Conservation (phyloP, 1,140 invertebrate genomes). For the Brachionus rotundiformis region DNA sequence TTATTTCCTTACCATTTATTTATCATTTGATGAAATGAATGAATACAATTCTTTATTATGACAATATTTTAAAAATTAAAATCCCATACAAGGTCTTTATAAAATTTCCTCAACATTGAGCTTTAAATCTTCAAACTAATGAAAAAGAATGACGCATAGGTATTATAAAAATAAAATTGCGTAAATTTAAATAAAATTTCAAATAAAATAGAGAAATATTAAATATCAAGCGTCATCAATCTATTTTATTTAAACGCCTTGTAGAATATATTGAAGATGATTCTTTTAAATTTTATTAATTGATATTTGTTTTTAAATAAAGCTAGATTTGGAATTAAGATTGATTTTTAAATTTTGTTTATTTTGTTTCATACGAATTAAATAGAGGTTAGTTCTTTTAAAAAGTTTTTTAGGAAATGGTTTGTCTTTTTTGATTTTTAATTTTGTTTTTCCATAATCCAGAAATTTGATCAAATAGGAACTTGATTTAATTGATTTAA, state of each 20-base stretch:
- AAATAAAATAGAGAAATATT: slow-evolving; percentile 2
- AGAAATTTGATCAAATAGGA: neutral
- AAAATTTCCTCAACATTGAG: neutral
- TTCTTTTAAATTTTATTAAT: too few species aligned
- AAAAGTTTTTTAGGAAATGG: too few species aligned
- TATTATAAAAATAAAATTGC: neutral
- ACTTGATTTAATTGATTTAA: neutral
- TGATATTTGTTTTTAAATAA: too few species aligned
- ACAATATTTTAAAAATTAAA: too few species aligned
- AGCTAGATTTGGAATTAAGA: too few species aligned
- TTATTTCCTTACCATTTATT: too few species aligned
- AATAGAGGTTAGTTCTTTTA: too few species aligned
- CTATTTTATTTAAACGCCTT: neutral
- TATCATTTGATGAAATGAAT: too few species aligned
- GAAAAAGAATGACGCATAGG: neutral
- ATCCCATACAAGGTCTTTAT: too few species aligned
- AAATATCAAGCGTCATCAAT: neutral
- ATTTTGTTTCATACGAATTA: too few species aligned
- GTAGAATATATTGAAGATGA: neutral
- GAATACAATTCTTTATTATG: too few species aligned
- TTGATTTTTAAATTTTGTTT: too few species aligned
- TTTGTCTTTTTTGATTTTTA: neutral
- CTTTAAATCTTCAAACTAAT: neutral
- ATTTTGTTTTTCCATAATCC: neutral
- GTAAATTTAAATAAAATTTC: neutral